Conservation (phyloP, 2,113 vertebrate genomes). For the Ibidorhyncha struthersii region DNA sequence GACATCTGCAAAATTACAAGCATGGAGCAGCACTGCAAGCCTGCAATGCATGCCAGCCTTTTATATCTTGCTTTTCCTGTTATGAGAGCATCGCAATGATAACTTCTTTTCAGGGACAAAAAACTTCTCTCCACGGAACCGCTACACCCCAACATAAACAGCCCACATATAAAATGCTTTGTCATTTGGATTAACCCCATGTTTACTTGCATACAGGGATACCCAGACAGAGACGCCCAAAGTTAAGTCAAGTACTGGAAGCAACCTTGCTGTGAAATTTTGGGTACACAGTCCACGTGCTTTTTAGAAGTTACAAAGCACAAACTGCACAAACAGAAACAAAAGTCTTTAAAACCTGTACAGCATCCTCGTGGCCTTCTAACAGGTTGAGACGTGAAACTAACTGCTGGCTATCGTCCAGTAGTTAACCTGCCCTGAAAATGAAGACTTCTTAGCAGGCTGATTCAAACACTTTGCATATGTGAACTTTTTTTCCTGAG, state of each 20-base stretch:
- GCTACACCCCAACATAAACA: background rate
- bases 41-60: background rate
- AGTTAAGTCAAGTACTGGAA: background rate
- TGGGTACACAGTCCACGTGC: accelerated
- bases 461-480: background rate
- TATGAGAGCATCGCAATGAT: accelerated
- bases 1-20: background rate
- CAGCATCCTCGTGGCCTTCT: background rate
- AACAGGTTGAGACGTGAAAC: background rate
- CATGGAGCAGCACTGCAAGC: background rate
- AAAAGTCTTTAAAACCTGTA: background rate
- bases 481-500: background rate
- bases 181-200: background rate
- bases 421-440: background rate
- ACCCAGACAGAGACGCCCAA: background rate
- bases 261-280: background rate
- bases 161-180: background rate
- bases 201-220: background rate
- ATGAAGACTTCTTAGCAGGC: background rate
- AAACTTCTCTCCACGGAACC: background rate
- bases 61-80: background rate
- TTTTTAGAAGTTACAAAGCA: background rate
- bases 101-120: background rate
- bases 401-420: background rate
- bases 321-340: background rate